Evolutionary conservation across 2,113 vertebrate genomes (phyloP).

Genomic region (Mugil cephalus): DNA sequence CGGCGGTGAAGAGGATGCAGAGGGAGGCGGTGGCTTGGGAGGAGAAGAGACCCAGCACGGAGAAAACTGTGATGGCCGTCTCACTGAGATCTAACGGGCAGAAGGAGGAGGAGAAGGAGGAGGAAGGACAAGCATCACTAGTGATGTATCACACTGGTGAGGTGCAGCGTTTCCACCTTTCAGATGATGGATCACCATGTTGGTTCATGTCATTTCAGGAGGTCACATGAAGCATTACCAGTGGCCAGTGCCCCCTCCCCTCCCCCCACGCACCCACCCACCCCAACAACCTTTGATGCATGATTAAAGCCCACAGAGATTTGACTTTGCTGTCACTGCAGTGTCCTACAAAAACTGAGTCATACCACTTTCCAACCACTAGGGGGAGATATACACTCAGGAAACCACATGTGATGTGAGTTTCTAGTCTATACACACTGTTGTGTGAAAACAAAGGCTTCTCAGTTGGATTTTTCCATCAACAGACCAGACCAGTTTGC

Average conservation of each 20-base stretch:
- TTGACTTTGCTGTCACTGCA: slow-evolving; percentile 70
- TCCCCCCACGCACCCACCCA: too few relatives aligned
- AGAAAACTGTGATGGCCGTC: slow-evolving; percentile 88
- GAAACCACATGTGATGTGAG: not conserved
- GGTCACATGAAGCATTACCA: not conserved
- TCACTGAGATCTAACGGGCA: slow-evolving; percentile 86
- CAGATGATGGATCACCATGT: not conserved
- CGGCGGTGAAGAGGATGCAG: slow-evolving; percentile 89
- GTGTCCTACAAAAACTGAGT: slow-evolving; percentile 65
- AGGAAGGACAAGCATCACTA: not conserved
- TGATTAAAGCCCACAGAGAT: slow-evolving; percentile 48
- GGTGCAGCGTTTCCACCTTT: not conserved
- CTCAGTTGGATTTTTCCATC: slow-evolving; percentile 37
- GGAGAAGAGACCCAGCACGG: slow-evolving; percentile 90
- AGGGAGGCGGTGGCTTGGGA: slow-evolving; percentile 89
- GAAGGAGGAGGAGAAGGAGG: slow-evolving; percentile 2
- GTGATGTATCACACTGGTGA: not conserved
- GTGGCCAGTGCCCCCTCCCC: not conserved
- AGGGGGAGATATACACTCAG: slow-evolving; percentile 58
- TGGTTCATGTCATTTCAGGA: not conserved
- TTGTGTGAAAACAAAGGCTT: slow-evolving; percentile 30
- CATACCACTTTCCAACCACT: slow-evolving; percentile 43
- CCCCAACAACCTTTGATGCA: slow-evolving; percentile 10
- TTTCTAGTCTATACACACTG: not conserved
- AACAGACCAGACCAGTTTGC: not conserved